Percentiles rank a stretch among this genome's conserved stretches.
These are phyloP conservation scores for Anarhynchus alexandrinus DNA, from an alignment of 2,113 vertebrate genomes.

Conservation along the genomic window DNA sequence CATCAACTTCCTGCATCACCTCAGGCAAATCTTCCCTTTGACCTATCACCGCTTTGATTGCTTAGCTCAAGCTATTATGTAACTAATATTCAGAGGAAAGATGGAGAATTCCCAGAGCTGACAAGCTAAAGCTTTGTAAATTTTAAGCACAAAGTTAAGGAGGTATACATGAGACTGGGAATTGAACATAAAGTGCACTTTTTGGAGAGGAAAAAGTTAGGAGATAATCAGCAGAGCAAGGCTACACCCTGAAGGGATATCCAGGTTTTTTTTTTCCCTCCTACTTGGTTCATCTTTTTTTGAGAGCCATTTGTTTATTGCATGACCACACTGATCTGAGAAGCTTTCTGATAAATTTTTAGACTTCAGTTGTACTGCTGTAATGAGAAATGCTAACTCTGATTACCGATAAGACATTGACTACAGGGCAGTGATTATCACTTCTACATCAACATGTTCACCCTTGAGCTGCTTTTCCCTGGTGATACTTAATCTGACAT, in stretches of 20 bases:
- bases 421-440: background rate
- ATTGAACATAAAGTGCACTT: constrained; percentile 35
- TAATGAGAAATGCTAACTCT: constrained; percentile 16
- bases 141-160: constrained; percentile 27
- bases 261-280: background rate
- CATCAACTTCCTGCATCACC: constrained; percentile 58
- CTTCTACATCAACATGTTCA: background rate
- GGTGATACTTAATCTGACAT: constrained; percentile 4
- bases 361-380: background rate
- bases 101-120: constrained; percentile 39
- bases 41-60: constrained; percentile 58
- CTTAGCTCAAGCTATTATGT: constrained; percentile 57
- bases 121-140: constrained; percentile 53
- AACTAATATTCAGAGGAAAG: constrained; percentile 58
- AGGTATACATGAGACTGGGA: background rate
- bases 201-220: background rate
- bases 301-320: background rate
- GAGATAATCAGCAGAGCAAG: background rate
- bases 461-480: constrained; percentile 4
- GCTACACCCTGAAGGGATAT: background rate
- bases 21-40: constrained; percentile 64
- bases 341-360: background rate
- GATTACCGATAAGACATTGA: background rate
- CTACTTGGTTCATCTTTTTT: background rate
- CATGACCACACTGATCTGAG: background rate